Evolutionary conservation across 1,140 invertebrate genomes (phyloP).

Genomic region (Mamestra configurata): DNA sequence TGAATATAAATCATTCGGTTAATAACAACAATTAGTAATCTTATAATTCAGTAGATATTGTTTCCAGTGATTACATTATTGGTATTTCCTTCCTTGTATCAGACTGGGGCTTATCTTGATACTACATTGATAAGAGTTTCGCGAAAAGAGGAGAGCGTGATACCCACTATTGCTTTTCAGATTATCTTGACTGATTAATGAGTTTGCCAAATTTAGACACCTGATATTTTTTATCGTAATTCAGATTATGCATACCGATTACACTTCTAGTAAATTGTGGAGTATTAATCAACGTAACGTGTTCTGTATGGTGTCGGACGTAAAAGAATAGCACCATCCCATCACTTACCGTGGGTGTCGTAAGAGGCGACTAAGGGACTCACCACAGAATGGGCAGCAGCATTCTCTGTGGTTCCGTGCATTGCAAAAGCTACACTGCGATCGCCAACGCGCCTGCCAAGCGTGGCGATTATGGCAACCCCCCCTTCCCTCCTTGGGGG

Average conservation of each 20-base stretch:
- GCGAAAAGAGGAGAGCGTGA: slow-evolving; percentile 39
- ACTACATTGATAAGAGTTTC: slow-evolving; percentile 42
- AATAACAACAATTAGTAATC: slow-evolving; percentile 8
- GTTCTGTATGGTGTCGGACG: too few species aligned
- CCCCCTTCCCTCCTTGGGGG: too few species aligned
- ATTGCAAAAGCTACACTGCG: too few species aligned
- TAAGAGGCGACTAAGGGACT: too few species aligned
- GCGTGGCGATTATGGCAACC: too few species aligned
- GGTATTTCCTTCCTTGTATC: slow-evolving; percentile 36
- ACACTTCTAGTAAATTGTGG: slow-evolving; percentile 5
- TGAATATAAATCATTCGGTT: slow-evolving; percentile 35
- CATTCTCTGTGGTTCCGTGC: too few species aligned
- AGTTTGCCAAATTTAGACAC: slow-evolving; percentile 40
- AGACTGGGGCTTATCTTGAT: slow-evolving; percentile 35
- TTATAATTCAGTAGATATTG: slow-evolving; percentile 27
- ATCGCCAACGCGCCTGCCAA: too few species aligned
- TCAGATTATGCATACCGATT: slow-evolving; percentile 23
- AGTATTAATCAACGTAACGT: too few species aligned
- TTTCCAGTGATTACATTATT: slow-evolving; percentile 35
- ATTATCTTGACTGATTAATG: slow-evolving; percentile 48
- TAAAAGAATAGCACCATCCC: too few species aligned
- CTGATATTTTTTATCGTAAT: slow-evolving; percentile 23
- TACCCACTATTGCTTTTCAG: slow-evolving; percentile 23
- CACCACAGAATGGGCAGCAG: too few species aligned
- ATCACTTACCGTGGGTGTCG: too few species aligned